phyloP scores from a whole-genome alignment of 2,113 vertebrate genomes.

The Laticauda colubrina region DNA sequence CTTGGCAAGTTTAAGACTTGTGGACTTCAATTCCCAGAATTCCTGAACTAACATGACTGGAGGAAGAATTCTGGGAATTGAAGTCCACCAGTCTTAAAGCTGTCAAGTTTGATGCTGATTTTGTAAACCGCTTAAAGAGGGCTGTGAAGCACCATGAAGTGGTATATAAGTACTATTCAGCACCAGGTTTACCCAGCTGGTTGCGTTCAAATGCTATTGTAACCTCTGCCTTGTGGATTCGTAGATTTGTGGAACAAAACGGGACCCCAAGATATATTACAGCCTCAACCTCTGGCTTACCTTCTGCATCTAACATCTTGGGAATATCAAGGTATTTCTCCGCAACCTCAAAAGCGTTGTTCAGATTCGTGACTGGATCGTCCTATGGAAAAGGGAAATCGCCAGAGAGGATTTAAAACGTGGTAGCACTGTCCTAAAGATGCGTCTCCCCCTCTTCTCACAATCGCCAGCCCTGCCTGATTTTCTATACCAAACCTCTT shows the following conservation, averaged over 20 bases:
- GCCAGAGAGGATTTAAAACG: neutral
- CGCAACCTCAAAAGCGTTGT: conserved; percentile 82
- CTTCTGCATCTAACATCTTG: conserved; percentile 90
- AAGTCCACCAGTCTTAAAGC: no score
- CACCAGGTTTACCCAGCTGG: neutral
- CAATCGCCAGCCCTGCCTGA: neutral
- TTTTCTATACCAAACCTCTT: no score
- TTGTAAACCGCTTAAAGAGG: no score
- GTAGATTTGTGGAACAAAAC: neutral
- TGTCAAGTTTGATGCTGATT: neutral
- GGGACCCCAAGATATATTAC: no score
- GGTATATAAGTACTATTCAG: no score
- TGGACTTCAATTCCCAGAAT: no score
- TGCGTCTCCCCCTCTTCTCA: no score
- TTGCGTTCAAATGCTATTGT: neutral
- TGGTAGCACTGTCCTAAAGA: accelerated
- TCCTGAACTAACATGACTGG: no score
- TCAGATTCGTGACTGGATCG: conserved; percentile 77
- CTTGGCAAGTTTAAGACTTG: no score
- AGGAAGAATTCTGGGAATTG: no score
- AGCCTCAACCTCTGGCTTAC: conserved; percentile 50
- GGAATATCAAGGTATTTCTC: conserved; percentile 82
- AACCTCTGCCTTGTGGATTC: no score
- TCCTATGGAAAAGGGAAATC: conserved; percentile 57
- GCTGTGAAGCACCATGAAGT: no score